These are phyloP conservation scores for Syngnathus acus DNA, from an alignment of 2,797 vertebrate species.

Conservation along the genomic window DNA sequence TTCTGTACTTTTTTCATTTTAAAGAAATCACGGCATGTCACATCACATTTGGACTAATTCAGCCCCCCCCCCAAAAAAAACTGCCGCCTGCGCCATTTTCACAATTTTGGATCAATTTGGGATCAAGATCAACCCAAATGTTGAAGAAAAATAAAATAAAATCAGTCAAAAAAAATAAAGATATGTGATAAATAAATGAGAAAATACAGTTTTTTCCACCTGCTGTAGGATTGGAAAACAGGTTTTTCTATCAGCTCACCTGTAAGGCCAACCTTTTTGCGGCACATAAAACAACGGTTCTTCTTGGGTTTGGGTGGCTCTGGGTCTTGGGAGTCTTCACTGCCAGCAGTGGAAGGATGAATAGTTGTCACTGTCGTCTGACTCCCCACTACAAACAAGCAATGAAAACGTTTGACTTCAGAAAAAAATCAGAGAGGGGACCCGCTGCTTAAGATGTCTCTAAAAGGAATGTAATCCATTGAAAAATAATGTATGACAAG, in stretches of 20 bases:
- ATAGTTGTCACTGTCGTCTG: conserved; percentile 49
- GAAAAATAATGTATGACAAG: not conserved
- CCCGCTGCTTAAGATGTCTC: not conserved
- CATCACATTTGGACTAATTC: too few species aligned
- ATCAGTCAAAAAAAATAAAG: too few species aligned
- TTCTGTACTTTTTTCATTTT: too few species aligned
- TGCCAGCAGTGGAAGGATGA: conserved; percentile 45
- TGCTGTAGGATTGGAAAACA: not conserved
- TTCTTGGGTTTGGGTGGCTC: conserved; percentile 73
- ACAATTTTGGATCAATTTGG: too few species aligned
- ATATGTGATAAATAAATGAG: too few species aligned
- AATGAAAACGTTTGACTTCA: not conserved
- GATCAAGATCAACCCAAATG: too few species aligned
- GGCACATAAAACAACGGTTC: conserved; percentile 82
- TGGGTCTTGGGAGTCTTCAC: conserved; percentile 53
- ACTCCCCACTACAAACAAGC: conserved; percentile 50
- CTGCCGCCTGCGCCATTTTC: too few species aligned
- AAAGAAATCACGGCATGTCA: too few species aligned
- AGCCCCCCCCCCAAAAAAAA: too few species aligned
- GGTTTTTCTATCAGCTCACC: conserved; percentile 53
- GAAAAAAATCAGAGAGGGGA: not conserved
- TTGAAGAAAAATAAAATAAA: too few species aligned
- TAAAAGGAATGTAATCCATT: too few species aligned
- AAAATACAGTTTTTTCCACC: too few species aligned
- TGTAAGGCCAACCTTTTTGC: conserved; percentile 83